Base-by-base conservation (phyloP, 2,797 vertebrate genomes). In the Anableps anableps region DNA sequence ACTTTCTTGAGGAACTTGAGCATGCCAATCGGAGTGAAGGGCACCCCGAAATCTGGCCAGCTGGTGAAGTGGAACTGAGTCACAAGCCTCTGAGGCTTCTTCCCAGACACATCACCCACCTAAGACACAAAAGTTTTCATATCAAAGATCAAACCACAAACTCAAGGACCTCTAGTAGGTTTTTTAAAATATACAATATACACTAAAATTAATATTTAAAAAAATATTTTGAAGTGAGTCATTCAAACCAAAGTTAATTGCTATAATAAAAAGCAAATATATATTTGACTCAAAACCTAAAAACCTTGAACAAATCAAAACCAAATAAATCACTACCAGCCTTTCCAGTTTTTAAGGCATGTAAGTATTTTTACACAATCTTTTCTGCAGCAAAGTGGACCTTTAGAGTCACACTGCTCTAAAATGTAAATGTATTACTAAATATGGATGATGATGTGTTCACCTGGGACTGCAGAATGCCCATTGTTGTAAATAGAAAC, bases 1-100 rank as follows among this genome's bases (percentile, higher is more conserved):
- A 99, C 98, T 89, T 99, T 99, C 95, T 99, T 99, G 72, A 99
- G 95, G 95, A 99, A 99, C 94, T 99, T 99, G 51, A 99, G 96
- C 98, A 99, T 99, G 72, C 98, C 98, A 0, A 99, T 99, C 4
- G 98, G 98, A 43, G 98, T 99, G 92, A 99, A 99, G 84, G 98
- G 98, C n/a, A 99, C 98, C 77, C 98, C 98, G 0, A 99, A 99
- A 88, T 99, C 98, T 0, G 98, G 98, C 98, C 98, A 99, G 95
- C 98, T 99, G 91, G 98, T 99, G 91, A 99, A 99, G 93, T 99
- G 98, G 94, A 99, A 99, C 93, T 99, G 98, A 31, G 98, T 99
- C 93, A 99, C 96, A 75, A 99, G 96, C 77, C 98, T 96, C 92
- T 98, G 98, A 38, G 98, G 97, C 91, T 99, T 99, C 93, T 99